A percentile compares a stretch with the other conserved stretches of the same genome.
Conservation (phyloP, 2,888 invertebrate species). For the Sphaerophoria taeniata region DNA sequence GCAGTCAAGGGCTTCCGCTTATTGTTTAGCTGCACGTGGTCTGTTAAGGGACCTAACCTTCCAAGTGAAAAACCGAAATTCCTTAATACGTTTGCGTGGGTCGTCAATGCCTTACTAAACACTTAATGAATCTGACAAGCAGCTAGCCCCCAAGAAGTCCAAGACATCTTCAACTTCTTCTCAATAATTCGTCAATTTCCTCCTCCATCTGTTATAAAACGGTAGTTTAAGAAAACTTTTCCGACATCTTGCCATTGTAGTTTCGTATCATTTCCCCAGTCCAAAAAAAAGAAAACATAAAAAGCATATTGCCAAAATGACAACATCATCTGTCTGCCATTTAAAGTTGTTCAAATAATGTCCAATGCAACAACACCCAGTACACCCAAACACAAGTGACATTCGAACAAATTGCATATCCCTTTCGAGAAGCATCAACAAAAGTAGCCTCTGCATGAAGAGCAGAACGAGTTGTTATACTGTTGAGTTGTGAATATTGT, state of each 20-base stretch:
- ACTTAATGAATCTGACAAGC: constrained; percentile 36
- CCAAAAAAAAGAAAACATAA: neutral
- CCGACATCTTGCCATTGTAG: constrained; percentile 19
- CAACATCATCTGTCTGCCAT: constrained; percentile 19
- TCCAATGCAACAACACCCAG: constrained; percentile 23
- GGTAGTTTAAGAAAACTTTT: constrained; percentile 26
- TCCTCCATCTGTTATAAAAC: neutral
- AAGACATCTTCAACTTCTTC: constrained; percentile 5
- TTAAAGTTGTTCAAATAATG: constrained; percentile 1
- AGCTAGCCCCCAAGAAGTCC: neutral
- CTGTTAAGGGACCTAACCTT: no score
- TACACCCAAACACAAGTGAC: constrained; percentile 47
- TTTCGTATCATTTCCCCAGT: neutral
- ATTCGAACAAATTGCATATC: constrained; percentile 69
- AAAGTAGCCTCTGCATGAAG: neutral
- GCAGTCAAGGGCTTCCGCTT: no score
- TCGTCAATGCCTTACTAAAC: no score
- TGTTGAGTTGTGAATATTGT: constrained; percentile 58
- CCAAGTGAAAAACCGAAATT: constrained; percentile 13
- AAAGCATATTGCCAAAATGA: constrained; percentile 14
- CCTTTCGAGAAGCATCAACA: constrained; percentile 43
- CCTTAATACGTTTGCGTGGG: no score
- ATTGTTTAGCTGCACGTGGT: no score
- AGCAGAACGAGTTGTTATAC: neutral
- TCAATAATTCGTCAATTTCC: constrained; percentile 39